Conservation (phyloP, 2,113 vertebrate species). For the Dunckerocampus dactyliophorus region DNA sequence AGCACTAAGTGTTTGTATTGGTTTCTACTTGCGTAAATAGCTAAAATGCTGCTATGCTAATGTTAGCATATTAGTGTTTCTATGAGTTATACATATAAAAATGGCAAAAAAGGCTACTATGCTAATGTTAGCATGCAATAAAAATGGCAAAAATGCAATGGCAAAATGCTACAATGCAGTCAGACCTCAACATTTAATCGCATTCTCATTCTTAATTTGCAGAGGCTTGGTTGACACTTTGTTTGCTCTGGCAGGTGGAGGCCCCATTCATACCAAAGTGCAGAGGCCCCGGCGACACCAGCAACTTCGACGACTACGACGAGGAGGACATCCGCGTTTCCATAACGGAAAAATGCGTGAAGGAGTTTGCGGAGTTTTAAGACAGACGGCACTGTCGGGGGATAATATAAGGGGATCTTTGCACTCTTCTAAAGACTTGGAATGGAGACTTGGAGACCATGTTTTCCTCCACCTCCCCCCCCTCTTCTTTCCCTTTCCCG, state of each 20-base stretch:
- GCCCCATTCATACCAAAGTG: conserved; percentile 99
- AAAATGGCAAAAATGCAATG: no score
- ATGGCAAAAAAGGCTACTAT: no score
- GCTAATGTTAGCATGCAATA: no score
- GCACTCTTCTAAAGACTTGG: conserved; percentile 89
- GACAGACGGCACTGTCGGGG: conserved; percentile 81
- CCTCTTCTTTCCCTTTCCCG: conserved; percentile 65
- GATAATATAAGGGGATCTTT: conserved; percentile 80
- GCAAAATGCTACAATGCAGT: not conserved
- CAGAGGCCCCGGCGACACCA: conserved; percentile 97
- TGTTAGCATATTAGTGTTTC: no score
- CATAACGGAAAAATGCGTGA: conserved; percentile 95
- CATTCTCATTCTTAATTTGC: no score
- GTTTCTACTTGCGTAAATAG: no score
- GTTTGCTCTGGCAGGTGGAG: conserved; percentile 80
- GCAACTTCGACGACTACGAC: conserved; percentile 99
- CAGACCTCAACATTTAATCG: not conserved
- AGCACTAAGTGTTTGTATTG: no score
- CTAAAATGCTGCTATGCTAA: no score
- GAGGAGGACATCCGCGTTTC: conserved; percentile 98
- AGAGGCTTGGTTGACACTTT: conserved; percentile 2
- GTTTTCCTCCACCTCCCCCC: not conserved
- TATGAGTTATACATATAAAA: no score
- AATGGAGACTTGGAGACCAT: conserved; percentile 85
- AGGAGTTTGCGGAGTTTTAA: conserved; percentile 99